phyloP scores from a whole-genome alignment of 2,113 vertebrate genomes.

The Rallus limicola region DNA sequence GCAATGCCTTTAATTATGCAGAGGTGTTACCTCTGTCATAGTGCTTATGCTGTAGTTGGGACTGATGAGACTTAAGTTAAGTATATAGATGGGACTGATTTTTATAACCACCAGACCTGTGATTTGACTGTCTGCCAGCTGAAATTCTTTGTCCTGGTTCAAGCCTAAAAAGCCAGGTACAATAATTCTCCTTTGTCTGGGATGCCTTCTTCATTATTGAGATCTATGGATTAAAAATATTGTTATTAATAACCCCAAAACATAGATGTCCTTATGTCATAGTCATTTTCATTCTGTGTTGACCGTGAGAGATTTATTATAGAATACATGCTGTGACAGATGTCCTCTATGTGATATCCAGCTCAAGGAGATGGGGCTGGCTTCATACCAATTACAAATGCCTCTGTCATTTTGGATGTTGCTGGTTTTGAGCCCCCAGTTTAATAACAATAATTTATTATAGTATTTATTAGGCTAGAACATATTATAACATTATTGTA shows the following conservation, averaged over 20 bases:
- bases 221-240: neutral
- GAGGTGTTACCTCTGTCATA: neutral
- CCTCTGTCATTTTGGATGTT: neutral
- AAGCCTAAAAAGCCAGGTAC: neutral
- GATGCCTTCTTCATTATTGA: neutral
- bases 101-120: neutral
- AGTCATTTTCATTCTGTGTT: neutral
- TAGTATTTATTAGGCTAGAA: neutral
- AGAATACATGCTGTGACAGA: neutral
- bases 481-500: neutral
- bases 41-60: rapidly evolving
- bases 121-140: neutral
- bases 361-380: neutral
- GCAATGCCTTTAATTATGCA: neutral
- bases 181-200: neutral
- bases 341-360: neutral
- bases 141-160: neutral
- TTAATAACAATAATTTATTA: neutral
- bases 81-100: neutral
- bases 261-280: neutral
- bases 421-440: neutral
- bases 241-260: neutral
- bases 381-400: neutral
- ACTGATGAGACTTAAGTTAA: neutral
- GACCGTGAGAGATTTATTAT: neutral